These are phyloP conservation scores for Pseudeuparius sepicola DNA, from an alignment of 2,888 invertebrate species.

Conservation along the genomic window DNA sequence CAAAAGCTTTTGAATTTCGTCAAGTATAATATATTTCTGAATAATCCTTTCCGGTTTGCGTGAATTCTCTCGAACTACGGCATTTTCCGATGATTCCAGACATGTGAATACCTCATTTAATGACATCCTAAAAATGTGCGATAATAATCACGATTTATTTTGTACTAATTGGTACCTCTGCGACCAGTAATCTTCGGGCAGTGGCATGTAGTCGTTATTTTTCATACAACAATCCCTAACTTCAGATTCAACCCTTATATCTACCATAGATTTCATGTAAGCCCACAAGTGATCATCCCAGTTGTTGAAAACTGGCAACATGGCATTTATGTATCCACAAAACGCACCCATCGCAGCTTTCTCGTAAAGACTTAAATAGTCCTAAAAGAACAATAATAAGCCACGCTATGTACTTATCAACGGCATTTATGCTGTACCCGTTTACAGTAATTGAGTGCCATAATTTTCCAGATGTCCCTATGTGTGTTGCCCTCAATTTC, in stretches of 20 bases:
- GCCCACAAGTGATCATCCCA: slow-evolving; percentile 93
- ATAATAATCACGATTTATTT: background rate
- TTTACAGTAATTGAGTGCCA: slow-evolving; percentile 48
- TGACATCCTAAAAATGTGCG: slow-evolving; percentile 47
- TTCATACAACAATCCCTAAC: slow-evolving; percentile 46
- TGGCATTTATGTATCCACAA: slow-evolving; percentile 70
- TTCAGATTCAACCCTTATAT: slow-evolving; percentile 75
- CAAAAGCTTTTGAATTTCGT: slow-evolving; percentile 65
- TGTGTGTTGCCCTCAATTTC: slow-evolving; percentile 71
- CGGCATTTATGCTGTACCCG: slow-evolving; percentile 29
- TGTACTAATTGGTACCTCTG: slow-evolving; percentile 35
- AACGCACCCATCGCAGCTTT: slow-evolving; percentile 66
- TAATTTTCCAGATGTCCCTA: slow-evolving; percentile 69
- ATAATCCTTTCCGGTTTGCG: slow-evolving; percentile 62
- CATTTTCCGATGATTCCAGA: slow-evolving; percentile 51
- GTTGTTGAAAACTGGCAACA: slow-evolving; percentile 65
- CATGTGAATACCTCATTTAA: slow-evolving; percentile 59
- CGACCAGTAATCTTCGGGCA: slow-evolving; percentile 62
- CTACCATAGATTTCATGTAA: slow-evolving; percentile 70
- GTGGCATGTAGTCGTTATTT: slow-evolving; percentile 42
- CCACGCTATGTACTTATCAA: too few species aligned
- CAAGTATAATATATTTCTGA: slow-evolving; percentile 77
- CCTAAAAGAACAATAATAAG: too few species aligned
- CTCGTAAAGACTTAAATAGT: slow-evolving; percentile 47
- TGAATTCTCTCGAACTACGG: slow-evolving; percentile 47